Evolutionary conservation across 2,888 invertebrate species (phyloP).

Genomic region (Caenorhabditis doughertyi): DNA sequence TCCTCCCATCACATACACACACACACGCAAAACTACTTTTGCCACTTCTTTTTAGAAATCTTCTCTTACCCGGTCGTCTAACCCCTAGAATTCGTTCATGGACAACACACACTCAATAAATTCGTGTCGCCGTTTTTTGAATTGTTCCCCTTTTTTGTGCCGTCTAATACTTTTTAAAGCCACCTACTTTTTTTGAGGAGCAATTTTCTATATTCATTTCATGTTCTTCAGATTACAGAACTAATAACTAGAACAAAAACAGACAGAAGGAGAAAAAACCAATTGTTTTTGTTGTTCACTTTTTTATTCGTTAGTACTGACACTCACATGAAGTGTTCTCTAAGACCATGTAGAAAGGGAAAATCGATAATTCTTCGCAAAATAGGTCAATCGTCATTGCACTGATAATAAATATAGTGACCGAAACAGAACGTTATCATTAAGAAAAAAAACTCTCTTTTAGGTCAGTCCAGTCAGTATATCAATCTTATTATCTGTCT

Average conservation of each 20-base stretch:
- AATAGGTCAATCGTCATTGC: conserved; percentile 32
- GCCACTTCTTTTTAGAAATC: conserved; percentile 30
- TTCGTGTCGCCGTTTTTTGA: neutral
- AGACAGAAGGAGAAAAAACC: neutral
- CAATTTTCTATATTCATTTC: neutral
- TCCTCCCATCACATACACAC: conserved; percentile 4
- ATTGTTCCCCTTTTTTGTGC: neutral
- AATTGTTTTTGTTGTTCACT: conserved; percentile 6
- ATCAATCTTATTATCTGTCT: conserved; percentile 26
- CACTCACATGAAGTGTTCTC: neutral
- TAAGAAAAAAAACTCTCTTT: neutral
- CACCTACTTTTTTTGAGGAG: neutral
- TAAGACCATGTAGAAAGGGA: neutral
- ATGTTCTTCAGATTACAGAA: neutral
- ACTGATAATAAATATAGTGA: conserved; percentile 36
- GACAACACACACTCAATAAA: conserved; percentile 10
- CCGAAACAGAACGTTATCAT: conserved; percentile 30
- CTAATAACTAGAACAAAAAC: neutral
- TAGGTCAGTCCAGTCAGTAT: conserved; percentile 9
- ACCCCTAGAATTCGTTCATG: conserved; percentile 23
- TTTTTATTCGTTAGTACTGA: neutral
- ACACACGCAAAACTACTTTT: conserved; percentile 46
- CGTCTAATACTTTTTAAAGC: neutral
- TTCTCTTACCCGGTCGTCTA: conserved; percentile 16
- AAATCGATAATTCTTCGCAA: neutral